Evolutionary conservation across 2,888 invertebrate genomes (phyloP).

Genomic region (Serripes groenlandicus): DNA sequence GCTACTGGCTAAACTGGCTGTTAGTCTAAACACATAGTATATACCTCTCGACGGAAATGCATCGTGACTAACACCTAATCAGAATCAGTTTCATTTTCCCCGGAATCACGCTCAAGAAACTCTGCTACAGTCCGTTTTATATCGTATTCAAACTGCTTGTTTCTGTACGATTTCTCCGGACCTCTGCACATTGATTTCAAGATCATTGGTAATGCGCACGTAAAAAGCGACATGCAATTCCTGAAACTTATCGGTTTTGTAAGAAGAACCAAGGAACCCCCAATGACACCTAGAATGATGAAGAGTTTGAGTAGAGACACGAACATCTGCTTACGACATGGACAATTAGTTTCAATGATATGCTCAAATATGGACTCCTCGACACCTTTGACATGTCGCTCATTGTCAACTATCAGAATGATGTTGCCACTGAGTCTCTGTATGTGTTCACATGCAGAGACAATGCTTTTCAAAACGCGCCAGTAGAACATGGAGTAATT

Average conservation of each 20-base stretch:
- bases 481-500: slow-evolving; percentile 45
- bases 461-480: slow-evolving; percentile 31
- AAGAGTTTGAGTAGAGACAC: slow-evolving; percentile 52
- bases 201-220: slow-evolving; percentile 65
- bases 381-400: slow-evolving; percentile 38
- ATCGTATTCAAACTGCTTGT: slow-evolving; percentile 7
- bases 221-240: slow-evolving; percentile 64
- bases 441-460: slow-evolving; percentile 34
- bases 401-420: slow-evolving; percentile 32
- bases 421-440: slow-evolving; percentile 24
- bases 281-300: slow-evolving; percentile 52
- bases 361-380: slow-evolving; percentile 50
- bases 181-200: slow-evolving; percentile 46
- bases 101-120: slow-evolving; percentile 4
- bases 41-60: too few relatives aligned
- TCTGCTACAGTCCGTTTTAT: not conserved
- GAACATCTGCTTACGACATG: slow-evolving; percentile 61
- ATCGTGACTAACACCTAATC: not conserved
- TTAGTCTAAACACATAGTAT: too few relatives aligned
- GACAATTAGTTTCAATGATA: slow-evolving; percentile 56
- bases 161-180: not conserved
- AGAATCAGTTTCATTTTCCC: slow-evolving; percentile 1
- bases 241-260: slow-evolving; percentile 55
- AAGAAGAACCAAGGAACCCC: slow-evolving; percentile 55
- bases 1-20: too few relatives aligned